Evolutionary conservation across 2,888 invertebrate species (phyloP), one percentile per base, ranked within the genome.

Genomic region (Pterostichus madidus): DNA sequence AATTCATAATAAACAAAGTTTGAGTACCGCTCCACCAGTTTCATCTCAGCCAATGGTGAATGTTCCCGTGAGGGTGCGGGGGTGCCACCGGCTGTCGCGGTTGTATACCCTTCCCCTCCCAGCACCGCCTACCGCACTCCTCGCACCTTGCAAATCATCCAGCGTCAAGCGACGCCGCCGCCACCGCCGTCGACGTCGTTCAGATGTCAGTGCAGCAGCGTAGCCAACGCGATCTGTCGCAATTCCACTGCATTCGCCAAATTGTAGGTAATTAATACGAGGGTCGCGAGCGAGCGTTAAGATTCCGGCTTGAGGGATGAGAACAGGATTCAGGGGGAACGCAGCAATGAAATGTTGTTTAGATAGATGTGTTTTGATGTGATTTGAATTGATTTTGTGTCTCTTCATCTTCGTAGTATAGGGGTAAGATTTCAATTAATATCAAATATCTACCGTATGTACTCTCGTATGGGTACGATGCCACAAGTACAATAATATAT

Each of bases 191-290:
- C 24, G 24, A 61, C 61, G 46, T 61, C 78, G n/a, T 78, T 78
- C 78, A 78, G 39, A 78, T 78, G 78, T 78, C 78, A 78, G 77
- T 56, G 64, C 32, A 32, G 64, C 56, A 39, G 39, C 39, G 39
- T 5, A 39, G 39, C 6, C 39, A 39, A 7, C 10, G 49, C 49
- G 49, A 49, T 64, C 64, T 73, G 73, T 44, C 13, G 68, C 11
- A 32, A 35, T 39, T 8, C 56, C 78, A 52, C 53, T 80, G 71
- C 80, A 80, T 71, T 71, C 52, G 32, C 17, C 10, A 44, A 53
- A 53, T 71, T 80, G 31, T 68, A 53, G 53, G 80, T 80, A 80
- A 80, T 80, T 80, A 80, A 80, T 80, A 71, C 68, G 15, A 71
- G 80, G 68, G 80, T 71, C 68, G 59, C 35, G 32, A 52, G 49